Evolutionary conservation across 35 echinoderm and acorn worm genomes (phyloP).

Genomic region (Strongylocentrotus purpuratus): DNA sequence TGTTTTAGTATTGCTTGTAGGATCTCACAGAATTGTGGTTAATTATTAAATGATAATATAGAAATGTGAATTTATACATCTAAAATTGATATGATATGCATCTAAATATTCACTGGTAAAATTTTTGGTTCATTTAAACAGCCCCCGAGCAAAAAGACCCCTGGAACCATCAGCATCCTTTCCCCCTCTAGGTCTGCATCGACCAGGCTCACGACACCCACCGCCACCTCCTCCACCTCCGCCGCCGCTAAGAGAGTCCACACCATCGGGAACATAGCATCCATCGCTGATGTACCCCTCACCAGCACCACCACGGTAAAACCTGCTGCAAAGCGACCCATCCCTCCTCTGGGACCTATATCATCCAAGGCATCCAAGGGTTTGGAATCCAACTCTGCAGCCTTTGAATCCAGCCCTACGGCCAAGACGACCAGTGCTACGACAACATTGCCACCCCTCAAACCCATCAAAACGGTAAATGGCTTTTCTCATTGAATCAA

Average conservation of each 20-base stretch:
- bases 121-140: background rate
- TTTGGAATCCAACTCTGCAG: background rate
- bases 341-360: constrained; percentile 36
- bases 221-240: background rate
- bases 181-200: background rate
- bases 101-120: no score
- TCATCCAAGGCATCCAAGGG: constrained; percentile 25
- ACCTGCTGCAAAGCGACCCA: constrained; percentile 20
- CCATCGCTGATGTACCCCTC: background rate
- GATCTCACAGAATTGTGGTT: no score
- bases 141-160: background rate
- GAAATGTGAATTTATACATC: no score
- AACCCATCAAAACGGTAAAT: constrained; percentile 8
- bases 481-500: background rate
- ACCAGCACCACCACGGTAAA: background rate
- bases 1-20: no score
- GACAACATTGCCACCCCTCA: constrained; percentile 2
- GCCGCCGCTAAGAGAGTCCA: background rate
- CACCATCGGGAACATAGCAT: constrained; percentile 33
- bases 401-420: background rate
- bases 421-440: background rate
- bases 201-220: background rate
- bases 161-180: background rate
- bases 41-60: no score
- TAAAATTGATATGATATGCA: no score